Evolutionary conservation across 2,797 vertebrate species (phyloP).

Genomic region (Oceanodroma leucorhoa): DNA sequence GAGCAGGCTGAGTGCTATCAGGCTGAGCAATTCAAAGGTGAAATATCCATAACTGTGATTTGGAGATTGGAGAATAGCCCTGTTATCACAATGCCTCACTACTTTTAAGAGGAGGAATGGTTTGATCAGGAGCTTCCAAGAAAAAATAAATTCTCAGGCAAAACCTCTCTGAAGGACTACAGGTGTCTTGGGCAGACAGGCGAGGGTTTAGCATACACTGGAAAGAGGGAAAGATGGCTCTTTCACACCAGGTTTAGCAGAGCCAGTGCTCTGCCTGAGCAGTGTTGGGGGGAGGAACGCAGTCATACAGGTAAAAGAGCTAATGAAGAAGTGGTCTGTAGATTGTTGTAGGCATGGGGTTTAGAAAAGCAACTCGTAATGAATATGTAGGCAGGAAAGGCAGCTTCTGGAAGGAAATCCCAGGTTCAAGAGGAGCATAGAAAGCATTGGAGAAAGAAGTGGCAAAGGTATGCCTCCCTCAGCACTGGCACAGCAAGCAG

Average conservation of each 20-base stretch:
- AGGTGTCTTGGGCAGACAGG: neutral
- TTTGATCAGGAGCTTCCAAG: neutral
- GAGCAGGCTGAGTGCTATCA: neutral
- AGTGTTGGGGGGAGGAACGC: neutral
- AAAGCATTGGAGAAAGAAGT: neutral
- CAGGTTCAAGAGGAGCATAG: neutral
- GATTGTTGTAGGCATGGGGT: neutral
- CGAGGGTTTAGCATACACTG: neutral
- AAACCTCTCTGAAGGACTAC: neutral
- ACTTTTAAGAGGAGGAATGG: fast-evolving
- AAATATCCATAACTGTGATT: neutral
- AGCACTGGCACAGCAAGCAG: neutral
- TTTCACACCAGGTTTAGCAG: neutral
- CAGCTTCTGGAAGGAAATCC: neutral
- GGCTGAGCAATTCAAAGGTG: neutral
- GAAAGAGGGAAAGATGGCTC: neutral
- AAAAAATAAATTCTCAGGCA: neutral
- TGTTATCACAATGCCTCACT: neutral
- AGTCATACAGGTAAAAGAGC: neutral
- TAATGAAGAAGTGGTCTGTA: neutral
- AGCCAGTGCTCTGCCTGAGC: neutral
- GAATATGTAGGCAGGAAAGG: neutral
- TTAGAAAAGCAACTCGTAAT: neutral
- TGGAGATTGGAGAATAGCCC: neutral
- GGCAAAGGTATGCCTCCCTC: neutral